These are phyloP conservation scores for Plusia festucae DNA, from an alignment of 2,888 invertebrate genomes.

Conservation along the genomic window DNA sequence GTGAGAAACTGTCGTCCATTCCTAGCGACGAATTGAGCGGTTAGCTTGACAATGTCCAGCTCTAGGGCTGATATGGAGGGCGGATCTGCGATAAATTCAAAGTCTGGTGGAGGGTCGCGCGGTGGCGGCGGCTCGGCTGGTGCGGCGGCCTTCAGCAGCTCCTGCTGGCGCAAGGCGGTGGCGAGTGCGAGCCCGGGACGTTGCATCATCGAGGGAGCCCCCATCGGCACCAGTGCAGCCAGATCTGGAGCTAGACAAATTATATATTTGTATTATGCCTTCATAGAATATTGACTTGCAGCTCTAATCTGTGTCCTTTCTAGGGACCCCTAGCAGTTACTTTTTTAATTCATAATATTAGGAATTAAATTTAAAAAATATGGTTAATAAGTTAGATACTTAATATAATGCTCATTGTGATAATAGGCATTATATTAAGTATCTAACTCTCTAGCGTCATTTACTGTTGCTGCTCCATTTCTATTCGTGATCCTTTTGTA, in stretches of 20 bases:
- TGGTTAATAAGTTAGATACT: too few species aligned
- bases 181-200: conserved; percentile 91
- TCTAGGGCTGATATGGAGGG: conserved; percentile 99
- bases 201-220: conserved; percentile 40
- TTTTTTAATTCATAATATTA: too few species aligned
- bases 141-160: conserved; percentile 95
- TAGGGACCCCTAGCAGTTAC: too few species aligned
- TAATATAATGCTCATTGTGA: too few species aligned
- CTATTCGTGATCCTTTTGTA: too few species aligned
- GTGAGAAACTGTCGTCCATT: conserved; percentile 99
- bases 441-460: too few species aligned
- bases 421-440: too few species aligned
- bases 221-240: conserved; percentile 57
- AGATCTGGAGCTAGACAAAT: conserved; percentile 64
- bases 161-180: conserved; percentile 96
- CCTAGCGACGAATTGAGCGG: conserved; percentile 99
- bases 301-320: too few species aligned
- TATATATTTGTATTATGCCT: too few species aligned
- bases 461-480: too few species aligned
- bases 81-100: conserved; percentile 98
- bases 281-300: too few species aligned
- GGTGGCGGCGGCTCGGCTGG: conserved; percentile 96
- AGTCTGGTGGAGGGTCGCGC: conserved; percentile 97
- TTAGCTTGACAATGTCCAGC: conserved; percentile 99
- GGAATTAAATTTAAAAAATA: too few species aligned